A percentile compares a stretch with the other conserved stretches of the same genome.
phyloP scores from a whole-genome alignment of 2,113 vertebrate genomes.

The Osmerus mordax region DNA sequence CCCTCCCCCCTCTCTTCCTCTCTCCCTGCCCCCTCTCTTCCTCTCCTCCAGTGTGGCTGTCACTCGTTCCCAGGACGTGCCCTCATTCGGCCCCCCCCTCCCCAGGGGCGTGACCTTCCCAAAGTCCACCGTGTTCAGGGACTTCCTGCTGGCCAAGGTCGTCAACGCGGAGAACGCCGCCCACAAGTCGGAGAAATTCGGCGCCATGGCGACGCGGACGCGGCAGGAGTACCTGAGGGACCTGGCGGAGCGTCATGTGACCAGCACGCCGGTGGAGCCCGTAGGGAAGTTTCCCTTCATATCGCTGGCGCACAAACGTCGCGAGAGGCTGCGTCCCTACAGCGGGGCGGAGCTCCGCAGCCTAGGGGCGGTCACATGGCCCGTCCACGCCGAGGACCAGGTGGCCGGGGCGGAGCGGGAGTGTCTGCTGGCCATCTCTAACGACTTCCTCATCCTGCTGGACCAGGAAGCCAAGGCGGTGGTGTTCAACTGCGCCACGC shows the following conservation, averaged over 20 bases:
- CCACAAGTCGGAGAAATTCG: conserved; percentile 95
- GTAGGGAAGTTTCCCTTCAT: conserved; percentile 94
- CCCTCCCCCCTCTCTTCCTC: conserved; percentile 3
- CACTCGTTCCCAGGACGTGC: conserved; percentile 92
- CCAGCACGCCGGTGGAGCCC: conserved; percentile 89
- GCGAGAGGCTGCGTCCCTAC: conserved; percentile 88
- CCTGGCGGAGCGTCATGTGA: conserved; percentile 92
- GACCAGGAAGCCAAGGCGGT: conserved; percentile 88
- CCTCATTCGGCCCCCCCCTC: conserved; percentile 91
- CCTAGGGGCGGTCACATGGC: conserved; percentile 87
- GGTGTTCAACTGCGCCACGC: conserved; percentile 91
- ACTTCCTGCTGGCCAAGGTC: conserved; percentile 94
- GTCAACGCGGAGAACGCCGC: conserved; percentile 96
- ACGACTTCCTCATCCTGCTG: conserved; percentile 87
- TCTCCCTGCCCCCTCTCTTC: conserved; percentile 10
- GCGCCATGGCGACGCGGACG: conserved; percentile 93
- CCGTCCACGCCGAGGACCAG: conserved; percentile 87
- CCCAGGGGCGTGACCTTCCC: conserved; percentile 94
- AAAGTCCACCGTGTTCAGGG: conserved; percentile 95
- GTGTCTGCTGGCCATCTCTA: conserved; percentile 87
- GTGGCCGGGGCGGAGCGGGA: conserved; percentile 86
- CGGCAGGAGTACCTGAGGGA: conserved; percentile 94
- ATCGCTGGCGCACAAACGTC: conserved; percentile 91
- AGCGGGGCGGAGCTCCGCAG: conserved; percentile 87
- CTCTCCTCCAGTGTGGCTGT: conserved; percentile 82